These are phyloP conservation scores for Lasiurus cinereus DNA, from an alignment of 2,113 vertebrate species.

Conservation along the genomic window DNA sequence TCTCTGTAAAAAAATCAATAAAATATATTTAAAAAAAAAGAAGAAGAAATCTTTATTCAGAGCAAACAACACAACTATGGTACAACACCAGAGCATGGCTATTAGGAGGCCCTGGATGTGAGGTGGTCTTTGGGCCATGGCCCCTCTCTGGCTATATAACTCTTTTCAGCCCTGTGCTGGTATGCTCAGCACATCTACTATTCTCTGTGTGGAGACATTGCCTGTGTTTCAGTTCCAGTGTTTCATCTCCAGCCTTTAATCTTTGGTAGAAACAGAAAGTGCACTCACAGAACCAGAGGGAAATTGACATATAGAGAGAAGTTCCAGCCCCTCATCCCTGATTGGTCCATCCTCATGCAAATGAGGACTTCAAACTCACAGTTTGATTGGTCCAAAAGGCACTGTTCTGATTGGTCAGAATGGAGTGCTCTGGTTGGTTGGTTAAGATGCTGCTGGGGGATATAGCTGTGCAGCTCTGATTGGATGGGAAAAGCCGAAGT, in stretches of 20 bases:
- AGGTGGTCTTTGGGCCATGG: not conserved
- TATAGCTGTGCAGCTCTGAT: not conserved
- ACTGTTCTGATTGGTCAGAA: not conserved
- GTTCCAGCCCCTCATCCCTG: not conserved
- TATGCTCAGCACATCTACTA: not conserved
- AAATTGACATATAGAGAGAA: not conserved
- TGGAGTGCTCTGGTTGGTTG: not conserved
- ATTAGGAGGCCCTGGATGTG: not conserved
- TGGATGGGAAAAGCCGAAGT: not conserved
- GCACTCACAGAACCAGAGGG: not conserved
- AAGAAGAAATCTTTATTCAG: not conserved
- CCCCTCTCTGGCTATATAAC: not conserved
- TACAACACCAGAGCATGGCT: not conserved
- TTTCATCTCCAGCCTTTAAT: not conserved
- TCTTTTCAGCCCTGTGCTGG: not conserved
- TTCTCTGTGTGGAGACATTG: not conserved
- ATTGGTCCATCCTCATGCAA: not conserved
- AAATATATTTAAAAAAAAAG: too few relatives aligned
- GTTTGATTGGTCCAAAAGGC: not conserved
- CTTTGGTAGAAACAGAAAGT: not conserved
- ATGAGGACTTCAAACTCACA: not conserved
- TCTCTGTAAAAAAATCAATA: too few relatives aligned
- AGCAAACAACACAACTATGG: not conserved
- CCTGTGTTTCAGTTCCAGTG: not conserved
- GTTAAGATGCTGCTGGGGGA: not conserved